These are phyloP conservation scores for Cyprinodon tularosa DNA, from an alignment of 2,113 vertebrate species.

Conservation along the genomic window DNA sequence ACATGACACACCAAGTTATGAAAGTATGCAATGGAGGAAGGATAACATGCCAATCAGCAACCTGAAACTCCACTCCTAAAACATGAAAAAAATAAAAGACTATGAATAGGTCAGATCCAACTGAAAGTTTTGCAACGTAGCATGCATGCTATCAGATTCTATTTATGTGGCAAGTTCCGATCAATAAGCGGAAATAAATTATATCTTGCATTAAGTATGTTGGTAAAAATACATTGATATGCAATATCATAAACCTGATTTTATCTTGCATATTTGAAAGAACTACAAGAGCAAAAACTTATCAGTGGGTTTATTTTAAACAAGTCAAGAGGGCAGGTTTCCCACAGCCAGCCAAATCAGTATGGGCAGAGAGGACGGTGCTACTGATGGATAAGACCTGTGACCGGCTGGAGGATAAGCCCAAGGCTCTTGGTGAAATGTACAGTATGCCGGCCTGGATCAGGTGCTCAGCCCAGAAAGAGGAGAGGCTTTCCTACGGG, in stretches of 20 bases:
- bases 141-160: background rate
- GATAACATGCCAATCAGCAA: slow-evolving; percentile 33
- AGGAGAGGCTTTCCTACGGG: slow-evolving; percentile 64
- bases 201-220: background rate
- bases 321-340: slow-evolving; percentile 32
- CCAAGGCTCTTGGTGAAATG: slow-evolving; percentile 58
- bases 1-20: slow-evolving; percentile 63
- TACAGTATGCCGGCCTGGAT: slow-evolving; percentile 64
- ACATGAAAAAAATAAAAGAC: slow-evolving; percentile 9
- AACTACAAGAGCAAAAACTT: background rate
- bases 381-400: slow-evolving; percentile 29
- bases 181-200: too few species aligned
- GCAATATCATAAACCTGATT: background rate
- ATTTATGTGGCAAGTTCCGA: background rate
- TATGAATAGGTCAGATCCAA: slow-evolving; percentile 15
- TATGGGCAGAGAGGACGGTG: slow-evolving; percentile 40
- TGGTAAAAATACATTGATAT: too few species aligned
- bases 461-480: slow-evolving; percentile 54
- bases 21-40: slow-evolving; percentile 47
- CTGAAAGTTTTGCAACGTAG: background rate
- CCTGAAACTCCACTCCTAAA: slow-evolving; percentile 32
- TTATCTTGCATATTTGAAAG: background rate
- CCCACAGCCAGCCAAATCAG: slow-evolving; percentile 26
- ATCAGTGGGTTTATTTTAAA: slow-evolving; percentile 1
- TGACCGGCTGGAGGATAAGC: slow-evolving; percentile 32